Conservation (phyloP, 2,113 vertebrate genomes). For the Pelecanoides urinatrix region DNA sequence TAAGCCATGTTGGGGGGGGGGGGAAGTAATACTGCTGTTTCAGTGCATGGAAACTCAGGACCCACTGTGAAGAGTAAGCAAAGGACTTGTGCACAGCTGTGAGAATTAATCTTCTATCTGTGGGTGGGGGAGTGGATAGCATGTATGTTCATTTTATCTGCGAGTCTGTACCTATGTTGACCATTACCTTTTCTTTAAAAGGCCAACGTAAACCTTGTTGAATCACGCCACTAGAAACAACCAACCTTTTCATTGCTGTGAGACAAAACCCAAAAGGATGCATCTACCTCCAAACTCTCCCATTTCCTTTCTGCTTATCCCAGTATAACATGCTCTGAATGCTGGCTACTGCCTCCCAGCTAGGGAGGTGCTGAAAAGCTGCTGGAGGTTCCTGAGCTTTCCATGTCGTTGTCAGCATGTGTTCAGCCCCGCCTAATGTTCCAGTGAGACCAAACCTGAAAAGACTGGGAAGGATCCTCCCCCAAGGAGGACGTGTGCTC, state of each 20-base stretch:
- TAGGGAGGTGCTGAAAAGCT: neutral
- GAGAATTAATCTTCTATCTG: neutral
- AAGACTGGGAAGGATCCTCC: neutral
- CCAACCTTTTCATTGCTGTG: neutral
- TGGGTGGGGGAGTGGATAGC: neutral
- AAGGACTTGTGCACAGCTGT: neutral
- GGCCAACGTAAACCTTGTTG: neutral
- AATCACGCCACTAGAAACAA: neutral
- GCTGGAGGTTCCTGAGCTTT: neutral
- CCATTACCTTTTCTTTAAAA: neutral
- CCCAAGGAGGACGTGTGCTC: neutral
- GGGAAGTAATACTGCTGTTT: neutral
- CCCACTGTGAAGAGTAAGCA: neutral
- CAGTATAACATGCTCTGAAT: neutral
- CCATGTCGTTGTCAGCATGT: fast-evolving
- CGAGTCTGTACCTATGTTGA: neutral
- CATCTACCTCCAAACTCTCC: neutral
- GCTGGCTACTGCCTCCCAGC: neutral
- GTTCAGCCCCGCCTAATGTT: neutral
- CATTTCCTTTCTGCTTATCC: neutral
- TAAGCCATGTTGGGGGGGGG: neutral
- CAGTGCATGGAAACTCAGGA: neutral
- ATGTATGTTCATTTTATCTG: neutral
- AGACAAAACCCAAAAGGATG: neutral
- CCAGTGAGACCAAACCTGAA: neutral